A percentile compares a stretch with the other conserved stretches of the same genome.
These are phyloP conservation scores for Conomelus anceps DNA, from an alignment of 2,888 invertebrate species.

Conservation along the genomic window DNA sequence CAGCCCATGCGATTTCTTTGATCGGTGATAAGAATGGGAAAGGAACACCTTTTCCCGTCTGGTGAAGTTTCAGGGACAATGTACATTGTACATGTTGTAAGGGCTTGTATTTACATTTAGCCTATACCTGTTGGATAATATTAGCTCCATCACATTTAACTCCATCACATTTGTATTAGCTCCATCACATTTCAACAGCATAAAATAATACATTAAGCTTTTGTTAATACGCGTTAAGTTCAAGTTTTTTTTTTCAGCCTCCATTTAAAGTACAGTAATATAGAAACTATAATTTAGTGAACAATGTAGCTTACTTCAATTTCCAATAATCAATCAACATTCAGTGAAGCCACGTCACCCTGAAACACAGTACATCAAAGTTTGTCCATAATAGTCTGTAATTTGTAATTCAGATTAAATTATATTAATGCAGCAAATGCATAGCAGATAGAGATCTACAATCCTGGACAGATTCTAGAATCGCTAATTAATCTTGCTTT, in stretches of 20 bases:
- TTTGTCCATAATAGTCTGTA: neutral
- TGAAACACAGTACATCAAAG: neutral
- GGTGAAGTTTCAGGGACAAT: neutral
- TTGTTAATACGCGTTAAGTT: too few relatives aligned
- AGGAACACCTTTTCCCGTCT: neutral
- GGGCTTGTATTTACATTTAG: neutral
- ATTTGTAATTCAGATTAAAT: neutral
- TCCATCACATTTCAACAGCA: neutral
- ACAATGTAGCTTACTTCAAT: neutral
- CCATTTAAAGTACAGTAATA: neutral
- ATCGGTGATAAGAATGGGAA: neutral
- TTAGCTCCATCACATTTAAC: neutral
- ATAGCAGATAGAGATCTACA: neutral
- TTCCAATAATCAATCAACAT: neutral
- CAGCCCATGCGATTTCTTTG: neutral
- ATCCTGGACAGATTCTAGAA: neutral
- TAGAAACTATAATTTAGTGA: neutral
- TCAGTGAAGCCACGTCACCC: neutral
- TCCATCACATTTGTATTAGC: too few relatives aligned
- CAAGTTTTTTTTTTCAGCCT: neutral
- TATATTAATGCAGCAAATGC: neutral
- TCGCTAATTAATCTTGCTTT: neutral
- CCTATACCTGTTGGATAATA: neutral
- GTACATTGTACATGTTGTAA: neutral
- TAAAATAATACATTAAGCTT: too few relatives aligned